Evolutionary conservation across 1,140 invertebrate genomes (phyloP).

Genomic region (Triops longicaudatus): DNA sequence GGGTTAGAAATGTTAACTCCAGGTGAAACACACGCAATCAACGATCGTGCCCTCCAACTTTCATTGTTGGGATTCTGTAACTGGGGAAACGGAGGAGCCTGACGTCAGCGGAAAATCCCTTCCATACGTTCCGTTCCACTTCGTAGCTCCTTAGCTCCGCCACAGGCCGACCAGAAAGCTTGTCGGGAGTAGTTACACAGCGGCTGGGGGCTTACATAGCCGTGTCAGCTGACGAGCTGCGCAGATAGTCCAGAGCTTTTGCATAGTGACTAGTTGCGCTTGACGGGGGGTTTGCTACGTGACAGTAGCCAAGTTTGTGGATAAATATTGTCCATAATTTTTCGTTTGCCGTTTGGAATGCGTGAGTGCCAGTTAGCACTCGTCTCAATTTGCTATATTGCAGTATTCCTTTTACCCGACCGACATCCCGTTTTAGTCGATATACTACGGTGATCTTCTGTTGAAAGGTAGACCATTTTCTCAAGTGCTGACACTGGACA

Average conservation of each 20-base stretch:
- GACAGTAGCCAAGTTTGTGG: not conserved
- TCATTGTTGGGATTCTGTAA: too few species aligned
- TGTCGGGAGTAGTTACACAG: not conserved
- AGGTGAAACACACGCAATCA: not conserved
- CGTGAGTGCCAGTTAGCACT: not conserved
- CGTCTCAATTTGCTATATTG: not conserved
- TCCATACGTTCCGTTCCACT: not conserved
- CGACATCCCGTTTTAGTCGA: not conserved
- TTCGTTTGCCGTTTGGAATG: not conserved
- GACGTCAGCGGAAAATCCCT: constrained; percentile 14
- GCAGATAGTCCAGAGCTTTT: not conserved
- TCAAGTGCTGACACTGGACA: not conserved
- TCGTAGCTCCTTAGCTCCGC: not conserved
- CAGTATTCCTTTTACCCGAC: not conserved
- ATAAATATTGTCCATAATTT: not conserved
- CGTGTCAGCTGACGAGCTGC: not conserved
- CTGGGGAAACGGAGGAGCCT: not conserved
- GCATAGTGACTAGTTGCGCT: not conserved
- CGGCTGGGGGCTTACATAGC: not conserved
- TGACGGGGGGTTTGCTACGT: not conserved
- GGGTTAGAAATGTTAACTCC: not conserved
- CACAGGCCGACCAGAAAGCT: not conserved
- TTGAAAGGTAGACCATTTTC: not conserved
- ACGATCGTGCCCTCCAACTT: not conserved
- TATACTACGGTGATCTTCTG: not conserved